Conservation (phyloP, 2,113 vertebrate species). For the Coryphaenoides rupestris region DNA sequence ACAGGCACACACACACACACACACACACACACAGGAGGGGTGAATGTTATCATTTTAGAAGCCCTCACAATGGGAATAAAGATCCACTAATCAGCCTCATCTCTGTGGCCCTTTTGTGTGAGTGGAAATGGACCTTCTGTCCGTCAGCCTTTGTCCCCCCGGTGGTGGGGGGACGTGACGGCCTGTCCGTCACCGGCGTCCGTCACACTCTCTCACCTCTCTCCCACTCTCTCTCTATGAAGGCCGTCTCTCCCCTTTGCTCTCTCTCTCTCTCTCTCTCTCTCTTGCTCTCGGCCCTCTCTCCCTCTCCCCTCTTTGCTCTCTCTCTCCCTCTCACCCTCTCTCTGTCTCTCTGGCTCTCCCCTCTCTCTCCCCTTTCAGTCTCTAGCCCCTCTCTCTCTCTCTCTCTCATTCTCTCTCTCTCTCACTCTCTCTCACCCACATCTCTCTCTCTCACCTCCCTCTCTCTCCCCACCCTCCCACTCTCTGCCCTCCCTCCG, state of each 20-base stretch:
- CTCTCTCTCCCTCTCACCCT: no score
- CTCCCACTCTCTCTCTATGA: slow-evolving; percentile 43
- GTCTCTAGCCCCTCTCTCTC: no score
- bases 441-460: no score
- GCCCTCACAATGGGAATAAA: slow-evolving; percentile 60
- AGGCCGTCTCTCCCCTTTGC: slow-evolving; percentile 48
- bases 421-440: no score
- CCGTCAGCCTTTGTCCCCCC: slow-evolving; percentile 57
- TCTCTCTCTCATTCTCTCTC: no score
- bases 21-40: not conserved
- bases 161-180: slow-evolving; percentile 48
- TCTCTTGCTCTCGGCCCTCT: not conserved
- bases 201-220: slow-evolving; percentile 56
- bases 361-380: no score
- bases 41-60: slow-evolving; percentile 69
- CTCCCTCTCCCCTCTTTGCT: no score
- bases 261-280: not conserved
- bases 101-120: slow-evolving; percentile 57
- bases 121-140: slow-evolving; percentile 69
- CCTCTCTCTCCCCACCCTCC: not conserved
- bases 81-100: slow-evolving; percentile 67
- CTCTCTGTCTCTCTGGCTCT: no score
- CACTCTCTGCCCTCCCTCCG: slow-evolving; percentile 7
- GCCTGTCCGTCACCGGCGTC: slow-evolving; percentile 56
- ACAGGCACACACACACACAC: not conserved